A percentile compares a stretch with the other conserved stretches of the same genome.
Evolutionary conservation across 1,140 invertebrate species (phyloP).

Genomic region (Planococcus citri): DNA sequence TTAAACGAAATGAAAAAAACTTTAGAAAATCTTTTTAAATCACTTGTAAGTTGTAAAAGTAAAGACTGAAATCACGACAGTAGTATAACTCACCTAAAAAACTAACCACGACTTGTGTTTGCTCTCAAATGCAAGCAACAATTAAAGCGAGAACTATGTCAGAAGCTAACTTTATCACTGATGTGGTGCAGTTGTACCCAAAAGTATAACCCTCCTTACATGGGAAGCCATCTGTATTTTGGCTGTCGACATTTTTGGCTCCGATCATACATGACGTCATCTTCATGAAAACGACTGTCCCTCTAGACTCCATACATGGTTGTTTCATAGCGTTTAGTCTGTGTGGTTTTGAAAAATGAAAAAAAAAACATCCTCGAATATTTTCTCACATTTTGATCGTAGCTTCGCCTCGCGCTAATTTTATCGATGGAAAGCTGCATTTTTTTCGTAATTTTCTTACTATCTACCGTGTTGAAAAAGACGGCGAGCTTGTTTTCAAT

Average conservation of each 20-base stretch:
- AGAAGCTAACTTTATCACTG: conserved; percentile 24
- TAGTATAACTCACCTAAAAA: conserved; percentile 22
- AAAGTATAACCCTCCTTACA: conserved; percentile 27
- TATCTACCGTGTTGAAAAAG: no score
- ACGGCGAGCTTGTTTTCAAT: no score
- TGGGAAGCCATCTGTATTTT: conserved; percentile 21
- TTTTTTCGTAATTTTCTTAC: no score
- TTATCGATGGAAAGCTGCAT: no score
- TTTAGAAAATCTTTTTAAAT: not conserved
- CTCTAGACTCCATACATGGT: conserved; percentile 9
- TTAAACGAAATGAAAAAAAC: conserved; percentile 12
- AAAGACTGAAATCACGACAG: not conserved
- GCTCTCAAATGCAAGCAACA: conserved; percentile 24
- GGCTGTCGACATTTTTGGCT: conserved; percentile 22
- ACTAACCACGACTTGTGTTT: conserved; percentile 23
- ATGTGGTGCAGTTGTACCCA: conserved; percentile 21
- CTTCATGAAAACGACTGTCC: not conserved
- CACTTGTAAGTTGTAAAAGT: no score
- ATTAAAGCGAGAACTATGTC: conserved; percentile 22
- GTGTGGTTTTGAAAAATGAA: not conserved
- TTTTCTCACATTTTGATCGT: no score
- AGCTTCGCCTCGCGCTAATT: no score
- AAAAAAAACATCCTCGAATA: not conserved
- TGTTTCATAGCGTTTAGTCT: not conserved
- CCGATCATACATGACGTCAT: conserved; percentile 15